Conservation (phyloP, 2,797 vertebrate species). For the Hemitrygon akajei region DNA sequence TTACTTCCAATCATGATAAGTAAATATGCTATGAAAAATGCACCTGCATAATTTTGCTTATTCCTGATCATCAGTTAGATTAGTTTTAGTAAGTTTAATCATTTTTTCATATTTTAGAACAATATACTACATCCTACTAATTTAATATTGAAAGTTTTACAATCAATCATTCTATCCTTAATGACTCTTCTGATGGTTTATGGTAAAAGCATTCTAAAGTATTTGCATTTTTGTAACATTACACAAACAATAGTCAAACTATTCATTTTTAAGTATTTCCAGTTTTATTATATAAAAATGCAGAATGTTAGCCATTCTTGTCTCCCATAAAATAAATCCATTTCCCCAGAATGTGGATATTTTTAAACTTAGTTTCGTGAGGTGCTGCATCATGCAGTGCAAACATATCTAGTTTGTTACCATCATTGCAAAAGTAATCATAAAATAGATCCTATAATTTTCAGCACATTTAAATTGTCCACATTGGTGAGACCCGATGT, state of each 20-base stretch:
- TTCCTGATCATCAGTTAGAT: neutral
- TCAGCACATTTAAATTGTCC: no score
- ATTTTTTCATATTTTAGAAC: slow-evolving; percentile 13
- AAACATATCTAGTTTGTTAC: neutral
- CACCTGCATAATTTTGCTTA: neutral
- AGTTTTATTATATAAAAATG: neutral
- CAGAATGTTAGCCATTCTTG: neutral
- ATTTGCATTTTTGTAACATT: neutral
- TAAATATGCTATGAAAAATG: neutral
- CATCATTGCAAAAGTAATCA: neutral
- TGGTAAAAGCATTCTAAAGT: neutral
- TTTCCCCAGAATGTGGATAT: neutral
- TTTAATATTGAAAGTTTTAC: neutral
- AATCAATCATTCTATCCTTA: neutral
- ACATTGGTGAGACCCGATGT: no score
- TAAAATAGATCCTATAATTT: neutral
- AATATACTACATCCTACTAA: neutral
- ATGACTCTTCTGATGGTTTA: neutral
- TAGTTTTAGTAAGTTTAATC: neutral
- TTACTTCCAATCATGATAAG: neutral
- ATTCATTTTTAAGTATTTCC: neutral
- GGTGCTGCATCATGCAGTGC: neutral
- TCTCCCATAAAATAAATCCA: neutral
- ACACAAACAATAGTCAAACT: neutral
- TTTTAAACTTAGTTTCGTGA: neutral